phyloP scores from a whole-genome alignment of 1,140 invertebrate species.

The Bombus cullumanus region DNA sequence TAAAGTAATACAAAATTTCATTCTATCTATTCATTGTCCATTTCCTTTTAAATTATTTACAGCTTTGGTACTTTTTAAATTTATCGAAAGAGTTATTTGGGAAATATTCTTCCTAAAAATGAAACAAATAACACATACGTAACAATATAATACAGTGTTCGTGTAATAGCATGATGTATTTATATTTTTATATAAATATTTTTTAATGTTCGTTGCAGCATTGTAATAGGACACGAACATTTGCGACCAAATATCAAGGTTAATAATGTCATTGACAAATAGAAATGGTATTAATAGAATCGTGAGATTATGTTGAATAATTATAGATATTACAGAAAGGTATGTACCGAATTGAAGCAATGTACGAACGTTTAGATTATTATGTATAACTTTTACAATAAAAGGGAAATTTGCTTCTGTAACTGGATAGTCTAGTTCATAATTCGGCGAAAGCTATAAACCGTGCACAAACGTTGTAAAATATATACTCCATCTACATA shows the following conservation, averaged over 20 bases:
- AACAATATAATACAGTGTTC: background rate
- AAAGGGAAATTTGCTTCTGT: background rate
- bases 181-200: background rate
- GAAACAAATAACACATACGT: too few species aligned
- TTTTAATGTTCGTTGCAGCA: background rate
- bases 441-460: background rate
- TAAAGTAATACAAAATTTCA: too few species aligned
- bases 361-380: background rate
- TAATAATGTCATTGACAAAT: background rate
- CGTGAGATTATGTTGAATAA: slow-evolving; percentile 16
- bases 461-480: background rate
- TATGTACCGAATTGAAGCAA: background rate
- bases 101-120: too few species aligned
- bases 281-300: background rate
- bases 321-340: background rate
- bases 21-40: too few species aligned
- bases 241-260: background rate
- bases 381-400: background rate
- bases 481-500: background rate
- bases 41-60: too few species aligned
- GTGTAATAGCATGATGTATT: background rate
- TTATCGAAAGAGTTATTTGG: too few species aligned
- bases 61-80: too few species aligned
- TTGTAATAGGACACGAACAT: background rate
- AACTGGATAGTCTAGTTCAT: background rate